Base-by-base conservation (phyloP, 2,888 invertebrate genomes). In the Cheilosia variabilis region DNA sequence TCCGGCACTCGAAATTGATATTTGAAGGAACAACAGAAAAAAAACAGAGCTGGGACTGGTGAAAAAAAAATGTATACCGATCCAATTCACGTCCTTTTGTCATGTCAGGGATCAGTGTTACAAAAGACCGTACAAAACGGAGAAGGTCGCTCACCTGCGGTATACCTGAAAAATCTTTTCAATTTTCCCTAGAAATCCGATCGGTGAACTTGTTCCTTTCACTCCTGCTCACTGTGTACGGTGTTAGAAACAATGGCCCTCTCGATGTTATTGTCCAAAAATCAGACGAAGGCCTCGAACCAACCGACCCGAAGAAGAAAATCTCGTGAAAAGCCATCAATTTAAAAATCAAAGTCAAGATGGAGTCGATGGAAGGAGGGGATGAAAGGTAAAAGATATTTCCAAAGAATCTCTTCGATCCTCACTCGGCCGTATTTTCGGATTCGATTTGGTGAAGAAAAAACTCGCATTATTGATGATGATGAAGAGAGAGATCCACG, bases 91-190 rank as follows among this genome's bases (percentile, higher is more conserved):
- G 75, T 65, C 75, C 84, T 76, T 69, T 78, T 78, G 69, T 78
- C 27, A 52, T 58, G 73, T 79, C 79, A 69, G 27, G 50, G 79
- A 71, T 68, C 69, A 81, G 55, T 72, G 80, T 86, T 72, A 80
- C 80, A 71, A 68, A 81, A 62, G 86, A 41, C 68, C 1, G n/a
- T 58, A 34, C 31, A 34, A 57, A 57, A 79, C 52, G 19, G 10
- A 45, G 60, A 80, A 80, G 84, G 75, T 80, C 84, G 84, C 75
- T 84, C 84, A 84, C 84, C 84, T 84, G 84, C 84, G 15, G 22
- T 22, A n/a, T 86, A 81, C 86, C 81, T 86, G 72, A 72, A 80
- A 68, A 81, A 41, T 53, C 15, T 66, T 65, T 78, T 60, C 45
- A 45, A 52, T 76, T 62, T 83, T 78, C 78, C 22, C 47, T 45